Evolutionary conservation across 2,113 vertebrate genomes (phyloP).

Genomic region (Chlorodrepanis virens): DNA sequence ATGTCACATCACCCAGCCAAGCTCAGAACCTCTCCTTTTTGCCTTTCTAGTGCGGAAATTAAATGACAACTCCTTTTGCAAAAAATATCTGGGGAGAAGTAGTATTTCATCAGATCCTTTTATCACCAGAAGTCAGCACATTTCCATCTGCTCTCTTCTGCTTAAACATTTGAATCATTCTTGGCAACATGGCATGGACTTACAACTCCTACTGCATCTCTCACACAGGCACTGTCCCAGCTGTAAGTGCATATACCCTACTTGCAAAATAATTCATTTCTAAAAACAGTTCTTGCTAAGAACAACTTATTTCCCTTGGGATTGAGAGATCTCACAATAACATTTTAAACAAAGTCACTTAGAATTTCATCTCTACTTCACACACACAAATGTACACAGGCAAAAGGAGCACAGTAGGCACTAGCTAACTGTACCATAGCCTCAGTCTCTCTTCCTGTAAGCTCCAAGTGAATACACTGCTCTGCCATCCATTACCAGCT

Average conservation of each 20-base stretch:
- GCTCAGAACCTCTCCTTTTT: not conserved
- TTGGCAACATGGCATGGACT: not conserved
- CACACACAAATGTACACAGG: fast-evolving
- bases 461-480: not conserved
- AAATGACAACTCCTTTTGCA: not conserved
- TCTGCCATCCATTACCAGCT: not conserved
- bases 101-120: not conserved
- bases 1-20: not conserved
- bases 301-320: not conserved
- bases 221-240: not conserved
- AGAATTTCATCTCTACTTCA: not conserved
- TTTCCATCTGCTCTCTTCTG: conserved; percentile 5
- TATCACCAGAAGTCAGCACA: not conserved
- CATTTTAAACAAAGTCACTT: not conserved
- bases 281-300: not conserved
- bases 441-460: not conserved
- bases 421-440: not conserved
- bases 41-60: not conserved
- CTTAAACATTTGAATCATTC: conserved; percentile 19
- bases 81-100: not conserved
- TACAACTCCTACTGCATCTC: not conserved
- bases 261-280: not conserved
- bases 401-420: not conserved
- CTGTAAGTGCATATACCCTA: not conserved
- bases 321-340: not conserved